A percentile compares a stretch with the other conserved stretches of the same genome.
phyloP scores from a whole-genome alignment of 2,888 invertebrate species.

The Leptothorax acervorum region DNA sequence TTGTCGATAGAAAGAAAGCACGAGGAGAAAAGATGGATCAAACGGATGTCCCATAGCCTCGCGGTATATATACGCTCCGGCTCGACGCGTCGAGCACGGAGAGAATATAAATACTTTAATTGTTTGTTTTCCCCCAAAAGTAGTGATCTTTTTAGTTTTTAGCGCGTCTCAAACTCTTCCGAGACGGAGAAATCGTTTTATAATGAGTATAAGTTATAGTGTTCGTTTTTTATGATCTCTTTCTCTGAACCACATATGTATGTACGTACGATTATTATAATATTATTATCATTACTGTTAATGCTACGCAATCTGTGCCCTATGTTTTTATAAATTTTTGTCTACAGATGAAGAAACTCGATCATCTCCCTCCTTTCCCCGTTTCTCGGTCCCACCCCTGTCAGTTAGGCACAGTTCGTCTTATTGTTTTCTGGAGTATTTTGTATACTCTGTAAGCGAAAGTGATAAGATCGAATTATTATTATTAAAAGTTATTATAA shows the following conservation, averaged over 20 bases:
- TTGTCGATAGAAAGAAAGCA: conserved; percentile 71
- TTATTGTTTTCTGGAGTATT: conserved; percentile 74
- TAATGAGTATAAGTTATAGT: no score
- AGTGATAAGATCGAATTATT: conserved; percentile 78
- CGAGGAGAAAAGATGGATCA: conserved; percentile 64
- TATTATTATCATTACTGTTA: conserved; percentile 83
- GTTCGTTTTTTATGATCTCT: conserved; percentile 86
- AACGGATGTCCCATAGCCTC: conserved; percentile 67
- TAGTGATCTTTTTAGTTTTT: conserved; percentile 80
- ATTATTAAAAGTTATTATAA: conserved; percentile 70
- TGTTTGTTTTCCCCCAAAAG: conserved; percentile 81
- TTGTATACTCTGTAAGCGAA: conserved; percentile 72
- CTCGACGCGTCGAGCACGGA: conserved; percentile 60
- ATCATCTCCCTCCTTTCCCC: neutral
- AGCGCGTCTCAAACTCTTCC: conserved; percentile 81
- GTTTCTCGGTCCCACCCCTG: neutral
- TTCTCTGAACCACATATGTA: conserved; percentile 84
- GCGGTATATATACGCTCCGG: no score
- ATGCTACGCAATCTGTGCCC: conserved; percentile 82
- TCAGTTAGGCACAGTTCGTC: conserved; percentile 76
- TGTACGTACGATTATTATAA: conserved; percentile 82
- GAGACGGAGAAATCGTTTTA: conserved; percentile 81
- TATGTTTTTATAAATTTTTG: conserved; percentile 72
- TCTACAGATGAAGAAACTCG: conserved; percentile 61
- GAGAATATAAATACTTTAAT: conserved; percentile 80